Base-by-base conservation (phyloP, 2,113 vertebrate genomes). In the Jacana jacana region DNA sequence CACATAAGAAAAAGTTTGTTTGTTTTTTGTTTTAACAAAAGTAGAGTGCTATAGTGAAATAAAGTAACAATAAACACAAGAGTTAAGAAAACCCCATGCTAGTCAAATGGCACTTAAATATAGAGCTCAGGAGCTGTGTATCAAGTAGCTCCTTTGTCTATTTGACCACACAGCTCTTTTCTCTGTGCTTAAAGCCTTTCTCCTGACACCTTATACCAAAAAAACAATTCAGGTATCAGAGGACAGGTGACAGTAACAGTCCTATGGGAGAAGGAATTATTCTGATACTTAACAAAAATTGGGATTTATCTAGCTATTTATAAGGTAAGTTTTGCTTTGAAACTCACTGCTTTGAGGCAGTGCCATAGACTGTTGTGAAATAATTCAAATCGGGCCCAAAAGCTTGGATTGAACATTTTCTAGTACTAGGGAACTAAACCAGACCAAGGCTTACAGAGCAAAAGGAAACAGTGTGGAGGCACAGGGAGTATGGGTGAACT, bases 261-360 rank as follows among this genome's bases (percentile, higher is more conserved):
- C 13, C 15, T 9, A 11, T 5, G 33, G 23, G 15, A 76, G 7
- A 60, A 83, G 28, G 39, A 51, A 44, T 37, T 73, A 37, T 23
- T 44, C 55, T 20, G 28, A 37, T 5, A 52, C 52, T 51, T 35
- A 39, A 40, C 0, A 1, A 31, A 51, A 80, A n/a, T 0, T 42
- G 18, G n/a, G 42, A 54, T 55, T 49, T 16, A 39, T 17, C 58
- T 61, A 46, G 25, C 42, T 60, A 51, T 13, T 76, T 51, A 17
- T 58, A 35, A 51, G 6, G 23, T 13, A 18, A 8, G 12, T 64
- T 49, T 85, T 61, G 14, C 54, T 81, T 49, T 54, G 54, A 83
- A 46, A 46, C 46, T 46, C 46, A 20, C 17, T 46, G 46, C 46
- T 46, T 46, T 46, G 46, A 46, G 9, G 46, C 17, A 46, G 46